Evolutionary conservation across 2,113 vertebrate species (phyloP).

Genomic region (Vulpes lagopus): DNA sequence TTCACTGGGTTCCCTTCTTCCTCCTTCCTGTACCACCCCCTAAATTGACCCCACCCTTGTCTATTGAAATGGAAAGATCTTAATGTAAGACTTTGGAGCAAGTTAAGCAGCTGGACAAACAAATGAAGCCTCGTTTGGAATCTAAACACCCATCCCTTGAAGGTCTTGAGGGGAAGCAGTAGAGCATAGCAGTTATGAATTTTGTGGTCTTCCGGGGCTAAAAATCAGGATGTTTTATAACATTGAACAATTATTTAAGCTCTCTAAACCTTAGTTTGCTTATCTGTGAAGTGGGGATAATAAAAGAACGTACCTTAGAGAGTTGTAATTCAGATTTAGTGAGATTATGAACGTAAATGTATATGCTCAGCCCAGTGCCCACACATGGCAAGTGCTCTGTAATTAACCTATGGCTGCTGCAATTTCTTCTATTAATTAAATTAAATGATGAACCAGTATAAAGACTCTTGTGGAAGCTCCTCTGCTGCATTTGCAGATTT

Average conservation of each 20-base stretch:
- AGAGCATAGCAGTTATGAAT: not conserved
- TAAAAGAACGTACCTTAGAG: not conserved
- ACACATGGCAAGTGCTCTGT: too few relatives aligned
- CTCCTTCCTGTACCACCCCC: not conserved
- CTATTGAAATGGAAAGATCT: not conserved
- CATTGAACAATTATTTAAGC: not conserved
- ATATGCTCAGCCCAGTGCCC: not conserved
- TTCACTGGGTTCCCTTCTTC: slow-evolving; percentile 63
- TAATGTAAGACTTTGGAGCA: not conserved
- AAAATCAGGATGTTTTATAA: not conserved
- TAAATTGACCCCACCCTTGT: not conserved
- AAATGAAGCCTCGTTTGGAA: not conserved
- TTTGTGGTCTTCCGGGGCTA: not conserved
- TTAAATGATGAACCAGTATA: not conserved
- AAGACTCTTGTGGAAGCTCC: not conserved
- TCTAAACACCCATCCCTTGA: not conserved
- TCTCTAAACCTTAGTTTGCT: not conserved
- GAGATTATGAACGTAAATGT: not conserved
- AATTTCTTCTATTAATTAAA: not conserved
- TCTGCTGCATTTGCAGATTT: not conserved
- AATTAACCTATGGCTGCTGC: not conserved
- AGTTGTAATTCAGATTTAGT: not conserved
- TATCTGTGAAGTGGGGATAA: not conserved
- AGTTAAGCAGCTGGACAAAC: not conserved
- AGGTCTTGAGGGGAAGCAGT: slow-evolving; percentile 31